Conservation (phyloP, 2,797 vertebrate genomes). For the Manis crassicaudata region DNA sequence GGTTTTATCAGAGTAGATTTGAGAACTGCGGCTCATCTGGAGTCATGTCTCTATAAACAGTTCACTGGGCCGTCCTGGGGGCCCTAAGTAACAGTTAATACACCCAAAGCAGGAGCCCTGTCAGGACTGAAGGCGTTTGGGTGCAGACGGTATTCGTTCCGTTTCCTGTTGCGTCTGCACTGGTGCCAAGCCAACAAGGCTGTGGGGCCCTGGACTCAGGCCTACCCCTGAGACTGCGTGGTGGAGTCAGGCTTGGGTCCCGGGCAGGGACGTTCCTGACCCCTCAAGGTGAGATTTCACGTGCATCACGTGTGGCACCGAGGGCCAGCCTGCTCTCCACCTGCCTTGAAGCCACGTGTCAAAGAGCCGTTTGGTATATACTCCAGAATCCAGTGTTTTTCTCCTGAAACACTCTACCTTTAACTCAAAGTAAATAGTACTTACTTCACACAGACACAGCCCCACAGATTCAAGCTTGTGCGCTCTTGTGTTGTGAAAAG, state of each 20-base stretch:
- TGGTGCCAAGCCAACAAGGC: background rate
- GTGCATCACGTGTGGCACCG: rapidly evolving
- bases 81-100: background rate
- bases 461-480: background rate
- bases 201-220: background rate
- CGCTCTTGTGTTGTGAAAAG: too few species aligned
- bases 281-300: background rate
- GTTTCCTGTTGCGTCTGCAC: rapidly evolving
- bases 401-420: background rate
- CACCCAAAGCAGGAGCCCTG: background rate
- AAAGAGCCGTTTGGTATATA: background rate
- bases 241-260: rapidly evolving
- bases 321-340: background rate
- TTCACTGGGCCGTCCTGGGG: background rate
- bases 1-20: rapidly evolving
- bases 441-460: background rate
- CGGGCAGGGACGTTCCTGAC: rapidly evolving
- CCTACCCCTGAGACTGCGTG: rapidly evolving
- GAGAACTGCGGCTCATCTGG: rapidly evolving
- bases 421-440: background rate
- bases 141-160: rapidly evolving
- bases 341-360: background rate
- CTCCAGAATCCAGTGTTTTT: background rate
- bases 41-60: rapidly evolving
- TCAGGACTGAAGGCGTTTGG: background rate